Conservation (phyloP, 2,888 invertebrate genomes). For the Drosophila antonietae region DNA sequence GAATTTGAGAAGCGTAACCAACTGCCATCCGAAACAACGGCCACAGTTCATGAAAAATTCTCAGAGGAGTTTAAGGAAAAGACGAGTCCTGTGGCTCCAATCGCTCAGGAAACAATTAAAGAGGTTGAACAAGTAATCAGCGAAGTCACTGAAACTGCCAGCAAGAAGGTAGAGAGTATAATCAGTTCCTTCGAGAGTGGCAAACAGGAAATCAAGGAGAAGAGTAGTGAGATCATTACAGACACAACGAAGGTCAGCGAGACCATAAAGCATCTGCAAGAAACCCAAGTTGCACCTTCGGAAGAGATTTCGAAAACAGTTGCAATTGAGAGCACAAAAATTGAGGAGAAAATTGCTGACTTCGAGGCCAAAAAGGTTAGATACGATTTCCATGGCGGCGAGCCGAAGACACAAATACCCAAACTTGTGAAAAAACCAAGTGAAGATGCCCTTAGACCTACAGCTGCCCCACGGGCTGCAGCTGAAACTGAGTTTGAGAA, state of each 20-base stretch:
- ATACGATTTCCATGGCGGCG: constrained; percentile 75
- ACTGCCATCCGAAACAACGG: constrained; percentile 55
- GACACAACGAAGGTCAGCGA: constrained; percentile 70
- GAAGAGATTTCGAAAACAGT: constrained; percentile 51
- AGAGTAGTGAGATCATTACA: constrained; percentile 23
- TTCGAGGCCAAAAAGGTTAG: constrained; percentile 75
- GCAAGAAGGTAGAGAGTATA: constrained; percentile 75
- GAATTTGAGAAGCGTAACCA: constrained; percentile 78
- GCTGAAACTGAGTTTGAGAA: constrained; percentile 56
- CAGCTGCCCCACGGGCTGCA: constrained; percentile 68
- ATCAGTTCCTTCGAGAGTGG: constrained; percentile 71
- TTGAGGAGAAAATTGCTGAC: constrained; percentile 76
- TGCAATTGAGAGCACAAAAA: constrained; percentile 63
- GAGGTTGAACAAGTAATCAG: constrained; percentile 68
- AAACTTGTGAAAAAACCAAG: constrained; percentile 55
- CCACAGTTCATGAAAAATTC: constrained; percentile 70
- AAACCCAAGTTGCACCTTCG: constrained; percentile 36
- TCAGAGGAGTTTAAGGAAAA: constrained; percentile 77
- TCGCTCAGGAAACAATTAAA: constrained; percentile 60
- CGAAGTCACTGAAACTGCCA: constrained; percentile 69
- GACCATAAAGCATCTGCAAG: constrained; percentile 66
- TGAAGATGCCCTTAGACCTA: constrained; percentile 59
- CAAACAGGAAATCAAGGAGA: constrained; percentile 47
- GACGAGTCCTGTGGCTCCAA: constrained; percentile 41
- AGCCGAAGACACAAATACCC: constrained; percentile 70